Base-by-base conservation (phyloP, 2,888 invertebrate genomes). In the Drosophila vallismaia region DNA sequence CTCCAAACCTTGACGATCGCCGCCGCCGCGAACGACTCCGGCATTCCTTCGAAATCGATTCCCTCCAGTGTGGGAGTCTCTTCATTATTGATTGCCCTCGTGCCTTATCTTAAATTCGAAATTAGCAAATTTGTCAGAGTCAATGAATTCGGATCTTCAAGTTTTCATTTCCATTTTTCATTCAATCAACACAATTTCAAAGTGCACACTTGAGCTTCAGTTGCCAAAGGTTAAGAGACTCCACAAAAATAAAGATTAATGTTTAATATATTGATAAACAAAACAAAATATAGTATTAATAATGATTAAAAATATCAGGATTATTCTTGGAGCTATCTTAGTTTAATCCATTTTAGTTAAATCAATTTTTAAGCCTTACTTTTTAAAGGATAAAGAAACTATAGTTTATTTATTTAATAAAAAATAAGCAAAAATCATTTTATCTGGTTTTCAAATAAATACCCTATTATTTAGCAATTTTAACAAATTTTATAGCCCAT, bases 41-140 rank as follows among this genome's bases (percentile, higher is more conserved):
- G 55, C 54, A 55, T 63, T 58, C 49, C 49, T 36, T 33, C 9
- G 45, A 9, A 3, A 33, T 19, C 56, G 33, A 44, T 44, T 42
- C 46, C 52, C n/a, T 9, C 28, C 31, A 57, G 60, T 51, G 71
- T 70, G 57, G 57, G 67, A 69, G 54, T 29, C 26, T 54, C 45
- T 19, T 48, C 50, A 51, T 55, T 62, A 71, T 71, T 70, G 68
- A 66, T 70, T 54, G 70, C 51, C 46, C 36, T 31, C 46, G 53
- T 62, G 44, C 45, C 36, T 54, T 50, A 71, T 62, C 71, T 71
- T 72, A 51, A 62, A 24, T 54, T 40, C 46, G 53, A 71, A 67
- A 56, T 67, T 56, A 68, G 49, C 49, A 44, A 62, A 70, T 70
- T 70, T 54, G 54, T 70, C 71, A 53, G 44, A 69, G 49, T 69